Evolutionary conservation across 2,113 vertebrate species (phyloP), one percentile per base, ranked within the genome.

Genomic region (Dinomys branickii): DNA sequence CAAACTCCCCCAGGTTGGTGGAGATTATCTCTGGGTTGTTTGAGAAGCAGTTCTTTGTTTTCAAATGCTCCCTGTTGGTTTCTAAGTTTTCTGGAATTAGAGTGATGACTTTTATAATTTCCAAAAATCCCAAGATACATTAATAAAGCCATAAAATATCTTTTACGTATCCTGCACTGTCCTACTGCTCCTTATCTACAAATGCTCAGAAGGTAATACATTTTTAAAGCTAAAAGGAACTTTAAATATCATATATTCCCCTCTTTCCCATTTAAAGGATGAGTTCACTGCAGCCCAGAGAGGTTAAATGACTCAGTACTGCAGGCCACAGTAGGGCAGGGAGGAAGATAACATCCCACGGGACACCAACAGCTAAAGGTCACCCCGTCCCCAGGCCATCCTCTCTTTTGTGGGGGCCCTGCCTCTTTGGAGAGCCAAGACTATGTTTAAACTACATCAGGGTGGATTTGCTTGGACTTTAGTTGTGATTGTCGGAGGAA

Each of bases 31-130:
- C n/a, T 92, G 41, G 47, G 54, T 50, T 88, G 71, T 28, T 85
- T 81, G 71, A 85, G 81, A 92, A 77, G 78, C 11, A 80, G 52
- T 16, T 17, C n/a, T 75, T 38, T 41, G 52, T 63, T 47, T 38
- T 78, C 71, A 59, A 80, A 83, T 69, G 50, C 10, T 52, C 50
- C 9, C 20, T 85, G 54, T 96, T 52, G 26, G 38, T 83, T 96
- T 91, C 59, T 61, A 84, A 73, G 67, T 69, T 92, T 93, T 96
- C 67, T 96, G 67, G 30, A 81, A 67, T 81, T 52, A 81, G 58
- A 93, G 71, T 38, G 33, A 87, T 50, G 14, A 86, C 13, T 88
- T 94, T 95, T 52, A 59, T 90, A 71, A 92, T 95, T 81, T 59
- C 52, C 41, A 84, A 88, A 69, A 52, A 80, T 56, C 44, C 26